Evolutionary conservation across 2,113 vertebrate genomes (phyloP), one percentile per base, ranked within the genome.

Genomic region (Eretmochelys imbricata): DNA sequence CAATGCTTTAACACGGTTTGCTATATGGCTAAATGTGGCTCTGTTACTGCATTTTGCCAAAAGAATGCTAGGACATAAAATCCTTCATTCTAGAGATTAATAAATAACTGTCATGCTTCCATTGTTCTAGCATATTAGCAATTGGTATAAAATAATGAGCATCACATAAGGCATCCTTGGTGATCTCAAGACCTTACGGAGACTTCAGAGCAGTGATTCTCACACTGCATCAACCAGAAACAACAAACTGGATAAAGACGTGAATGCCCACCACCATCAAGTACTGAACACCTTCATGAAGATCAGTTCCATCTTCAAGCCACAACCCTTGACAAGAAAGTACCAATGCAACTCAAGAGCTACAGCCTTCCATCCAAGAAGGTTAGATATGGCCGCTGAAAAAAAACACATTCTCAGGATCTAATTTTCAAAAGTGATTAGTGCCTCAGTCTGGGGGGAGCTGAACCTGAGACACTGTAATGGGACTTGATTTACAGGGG

Each of bases 1-100:
- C 96, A 96, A 96, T 97, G 96, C 96, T 97, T 93, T 95, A 95
- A 95, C 95, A 92, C 93, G 93, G 96, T 92, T 95, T 97, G 92
- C 88, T 96, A 87, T 89, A 95, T 95, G 84, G 89, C 96, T 91
- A 94, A 96, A 96, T 89, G 91, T 91, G 93, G 87, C 75, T 91
- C 91, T 80, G 48, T 84, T 22, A 50, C 84, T 93, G 88, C 59
- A 27, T 95, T 95, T 95, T 97, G 96, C 97, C 96, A 97, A 95
- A 96, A 97, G 95, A 94, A 93, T 87, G 85, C 89, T 96, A 89
- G 96, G 96, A 95, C 91, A 95, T 76, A 95, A 96, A 97, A 95
- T 89, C 89, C 88, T 93, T 92, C 89, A 46, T 95, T 93, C 84
- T 92, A 86, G 80, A 82, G 92, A 94, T 95, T 95, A 97, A 93